These are phyloP conservation scores for Baccha elongata DNA, from an alignment of 2,888 invertebrate genomes.

Conservation along the genomic window DNA sequence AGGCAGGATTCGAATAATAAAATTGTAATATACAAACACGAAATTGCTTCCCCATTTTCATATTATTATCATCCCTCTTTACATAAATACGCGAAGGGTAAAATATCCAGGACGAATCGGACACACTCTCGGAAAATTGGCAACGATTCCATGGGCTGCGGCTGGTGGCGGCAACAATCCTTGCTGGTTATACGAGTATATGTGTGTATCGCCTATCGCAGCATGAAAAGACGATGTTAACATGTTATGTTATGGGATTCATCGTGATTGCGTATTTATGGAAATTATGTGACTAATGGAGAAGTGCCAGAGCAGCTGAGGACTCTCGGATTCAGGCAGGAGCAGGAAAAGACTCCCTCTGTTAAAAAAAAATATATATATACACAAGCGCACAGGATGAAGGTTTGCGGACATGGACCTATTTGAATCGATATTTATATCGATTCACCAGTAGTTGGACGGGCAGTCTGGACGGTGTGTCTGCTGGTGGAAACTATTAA, in stretches of 20 bases:
- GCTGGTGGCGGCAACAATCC: conserved; percentile 42
- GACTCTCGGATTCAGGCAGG: background rate
- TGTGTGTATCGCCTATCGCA: background rate
- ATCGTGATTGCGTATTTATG: conserved; percentile 75
- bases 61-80: conserved; percentile 58
- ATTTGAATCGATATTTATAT: conserved; percentile 58
- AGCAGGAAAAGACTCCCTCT: conserved; percentile 1
- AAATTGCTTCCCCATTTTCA: conserved; percentile 49
- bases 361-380: conserved; percentile 11
- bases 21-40: conserved; percentile 65
- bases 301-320: conserved; percentile 64
- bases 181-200: conserved; percentile 23
- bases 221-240: conserved; percentile 61
- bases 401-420: conserved; percentile 12
- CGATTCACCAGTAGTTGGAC: background rate
- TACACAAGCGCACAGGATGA: conserved; percentile 7
- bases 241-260: conserved; percentile 73
- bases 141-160: conserved; percentile 56
- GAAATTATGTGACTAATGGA: conserved; percentile 75
- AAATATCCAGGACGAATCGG: conserved; percentile 66
- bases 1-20: conserved; percentile 54
- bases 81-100: conserved; percentile 34
- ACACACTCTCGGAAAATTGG: conserved; percentile 65
- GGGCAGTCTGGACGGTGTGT: background rate
- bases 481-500: conserved; percentile 69